Base-by-base conservation (phyloP, 2,113 vertebrate genomes). In the Melanerpes formicivorus region DNA sequence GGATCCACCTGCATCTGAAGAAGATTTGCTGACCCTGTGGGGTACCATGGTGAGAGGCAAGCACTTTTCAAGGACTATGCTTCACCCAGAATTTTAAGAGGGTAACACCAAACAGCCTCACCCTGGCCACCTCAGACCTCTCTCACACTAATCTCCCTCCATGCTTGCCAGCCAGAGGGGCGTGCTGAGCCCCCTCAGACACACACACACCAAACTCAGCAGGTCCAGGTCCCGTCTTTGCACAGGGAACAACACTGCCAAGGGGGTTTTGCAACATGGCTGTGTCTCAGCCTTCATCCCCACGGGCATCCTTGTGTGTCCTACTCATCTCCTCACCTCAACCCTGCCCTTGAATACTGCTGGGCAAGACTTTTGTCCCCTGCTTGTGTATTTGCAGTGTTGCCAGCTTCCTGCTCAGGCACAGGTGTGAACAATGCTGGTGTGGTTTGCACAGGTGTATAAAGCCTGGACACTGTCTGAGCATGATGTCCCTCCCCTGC, bases 1-100 rank as follows among this genome's bases (percentile, higher is more conserved):
- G 96, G 30, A 84, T 96, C 59, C 21, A 96, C 11, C 12, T 97
- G 80, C 65, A 52, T 6, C 3, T 96, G 85, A 93, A 91, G 91
- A 81, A 75, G 81, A 72, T 94, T 17, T 13, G 0, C 48, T 95
- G 92, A 96, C 14, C 13, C 25, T 4, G 0, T 4, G 2, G n/a
- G 11, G 29, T 27, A 52, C 6, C n/a, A 19, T 0, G 1, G 54
- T 5, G 3, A 1, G 4, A 10, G 5, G 4, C 7, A 44, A 79
- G 58, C 1, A 2, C 23, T 59, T 59, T 88, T 26, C 59, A 58
- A 40, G 26, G 40, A 30, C 37, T 23, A 27, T 9, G 7, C 54
- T 78, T 9, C 37, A 30, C 19, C 17, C 54, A 42, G 37, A 67
- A 18, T 1, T 40, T 71, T 55, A 15, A 32, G 37, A 66, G 4